These are phyloP conservation scores for Venustoraphidia nigricollis DNA, from an alignment of 2,888 invertebrate species.

Conservation along the genomic window DNA sequence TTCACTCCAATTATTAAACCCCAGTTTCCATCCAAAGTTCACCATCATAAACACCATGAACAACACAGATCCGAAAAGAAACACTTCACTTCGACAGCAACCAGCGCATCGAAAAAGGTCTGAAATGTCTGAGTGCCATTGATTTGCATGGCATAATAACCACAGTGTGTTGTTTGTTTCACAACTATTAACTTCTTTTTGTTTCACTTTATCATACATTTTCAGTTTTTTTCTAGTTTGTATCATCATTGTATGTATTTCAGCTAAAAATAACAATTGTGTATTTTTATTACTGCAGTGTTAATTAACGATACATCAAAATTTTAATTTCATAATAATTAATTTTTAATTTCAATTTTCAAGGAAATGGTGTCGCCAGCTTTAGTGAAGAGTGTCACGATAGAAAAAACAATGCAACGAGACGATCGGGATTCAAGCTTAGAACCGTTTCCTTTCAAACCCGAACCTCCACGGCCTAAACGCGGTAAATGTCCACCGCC, in stretches of 20 bases:
- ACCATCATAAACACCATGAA: slow-evolving; percentile 14
- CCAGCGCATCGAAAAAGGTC: slow-evolving; percentile 24
- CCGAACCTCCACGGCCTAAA: slow-evolving; percentile 24
- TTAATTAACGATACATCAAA: no score
- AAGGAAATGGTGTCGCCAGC: slow-evolving; percentile 38
- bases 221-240: no score
- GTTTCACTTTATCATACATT: no score
- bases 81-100: slow-evolving; percentile 20
- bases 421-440: slow-evolving; percentile 24
- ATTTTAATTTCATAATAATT: neutral
- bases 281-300: no score
- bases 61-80: slow-evolving; percentile 18
- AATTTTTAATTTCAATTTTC: slow-evolving; percentile 12
- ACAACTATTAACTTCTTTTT: no score
- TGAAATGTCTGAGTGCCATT: slow-evolving; percentile 10
- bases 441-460: slow-evolving; percentile 30
- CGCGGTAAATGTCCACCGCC: slow-evolving; percentile 31
- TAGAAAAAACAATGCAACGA: slow-evolving; percentile 22
- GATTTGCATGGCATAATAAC: no score
- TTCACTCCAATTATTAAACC: slow-evolving; percentile 12
- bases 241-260: no score
- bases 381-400: slow-evolving; percentile 31
- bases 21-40: slow-evolving; percentile 16
- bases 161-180: no score
- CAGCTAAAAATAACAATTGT: no score